Base-by-base conservation (phyloP, 1,140 invertebrate genomes). In the Drosophila santomea region DNA sequence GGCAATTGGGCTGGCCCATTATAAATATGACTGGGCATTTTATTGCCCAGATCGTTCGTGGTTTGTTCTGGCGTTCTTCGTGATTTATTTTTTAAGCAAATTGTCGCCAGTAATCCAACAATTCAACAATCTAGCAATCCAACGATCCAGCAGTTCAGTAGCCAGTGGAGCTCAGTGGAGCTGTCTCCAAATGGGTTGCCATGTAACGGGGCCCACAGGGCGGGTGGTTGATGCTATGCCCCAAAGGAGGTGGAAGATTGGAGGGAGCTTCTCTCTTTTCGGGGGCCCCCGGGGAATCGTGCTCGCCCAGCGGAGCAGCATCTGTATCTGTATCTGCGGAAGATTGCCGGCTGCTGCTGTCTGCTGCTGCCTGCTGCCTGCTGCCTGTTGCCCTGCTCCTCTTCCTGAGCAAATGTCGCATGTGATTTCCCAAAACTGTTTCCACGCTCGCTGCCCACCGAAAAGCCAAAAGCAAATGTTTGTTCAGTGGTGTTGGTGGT, bases 81-180 rank as follows among this genome's bases (percentile, higher is more conserved):
- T 88, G 84, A 86, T 88, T 88, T 88, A 88, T 88, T 89, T 88
- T 89, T 89, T 84, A 86, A 88, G 83, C 83, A 86, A 86, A 86
- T 86, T 86, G 83, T 86, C 83, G 83, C 83, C 63, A 69, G 66
- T 58, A 68, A 43, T 48, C 41, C 48, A 61, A 39, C 56, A 61
- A 61, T 44, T 28, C 56, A 57, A n/a, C 7, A 51, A 15, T 17
- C 4, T 4, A 25, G 4, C 0, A 4, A 25, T 25, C 25, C 25
- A 51, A 36, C 32, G 17, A 52, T 25, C 51, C 58, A 57, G 39
- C 43, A 41, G 63, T 56, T 36, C n/a, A 39, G 48, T 51, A 35
- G 17, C 59, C 32, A 10, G 17, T 14, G 28, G 11, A 23, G 8
- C 7, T 10, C 32, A 10, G 17, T 14, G 28, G 11, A 23, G 55